Percentiles rank a stretch among this genome's conserved stretches.
Evolutionary conservation across 1,140 invertebrate genomes (phyloP).

Genomic region (Leptonema lineaticorne): DNA sequence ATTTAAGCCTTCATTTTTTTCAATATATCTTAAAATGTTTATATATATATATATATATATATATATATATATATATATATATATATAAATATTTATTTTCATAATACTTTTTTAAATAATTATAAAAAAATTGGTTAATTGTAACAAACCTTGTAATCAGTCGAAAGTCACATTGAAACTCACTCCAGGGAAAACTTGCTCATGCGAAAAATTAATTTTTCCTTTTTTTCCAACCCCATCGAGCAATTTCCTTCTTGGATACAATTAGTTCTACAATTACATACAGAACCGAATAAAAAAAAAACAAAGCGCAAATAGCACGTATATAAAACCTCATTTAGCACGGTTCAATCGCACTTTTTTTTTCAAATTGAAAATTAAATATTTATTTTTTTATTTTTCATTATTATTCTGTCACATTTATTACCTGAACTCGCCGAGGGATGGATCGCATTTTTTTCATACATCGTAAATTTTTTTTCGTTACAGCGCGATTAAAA

Average conservation of each 20-base stretch:
- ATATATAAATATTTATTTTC: background rate
- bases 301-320: no score
- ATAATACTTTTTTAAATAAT: background rate
- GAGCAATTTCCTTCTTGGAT: conserved; percentile 9
- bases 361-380: no score
- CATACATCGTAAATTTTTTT: no score
- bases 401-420: no score
- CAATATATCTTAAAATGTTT: background rate
- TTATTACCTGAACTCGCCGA: no score
- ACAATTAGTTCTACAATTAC: background rate
- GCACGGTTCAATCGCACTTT: no score
- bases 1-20: background rate
- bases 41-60: background rate
- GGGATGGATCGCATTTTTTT: no score
- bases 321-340: no score
- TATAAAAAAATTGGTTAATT: conserved; percentile 1
- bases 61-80: background rate
- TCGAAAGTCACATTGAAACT: background rate
- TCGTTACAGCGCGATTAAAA: no score
- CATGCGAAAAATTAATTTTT: conserved; percentile 25
- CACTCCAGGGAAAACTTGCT: background rate
- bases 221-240: conserved; percentile 10
- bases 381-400: no score
- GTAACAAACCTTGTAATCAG: background rate
- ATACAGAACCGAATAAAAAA: background rate